These are phyloP conservation scores for Pampus argenteus DNA, from an alignment of 2,797 vertebrate genomes.

Conservation along the genomic window DNA sequence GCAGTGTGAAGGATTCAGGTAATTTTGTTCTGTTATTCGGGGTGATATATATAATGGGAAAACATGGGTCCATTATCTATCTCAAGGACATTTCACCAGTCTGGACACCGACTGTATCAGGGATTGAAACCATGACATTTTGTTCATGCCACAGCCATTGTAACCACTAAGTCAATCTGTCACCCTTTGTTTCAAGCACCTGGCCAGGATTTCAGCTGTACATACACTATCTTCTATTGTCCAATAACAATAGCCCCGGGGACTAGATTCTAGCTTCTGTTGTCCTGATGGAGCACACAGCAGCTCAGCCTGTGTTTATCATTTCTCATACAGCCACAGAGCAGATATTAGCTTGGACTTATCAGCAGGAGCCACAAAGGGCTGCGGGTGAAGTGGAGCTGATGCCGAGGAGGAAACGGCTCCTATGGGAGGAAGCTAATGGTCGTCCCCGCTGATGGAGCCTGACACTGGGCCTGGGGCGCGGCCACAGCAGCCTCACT, in stretches of 20 bases:
- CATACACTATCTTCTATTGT: constrained; percentile 34
- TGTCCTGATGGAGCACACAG: constrained; percentile 57
- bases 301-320: constrained; percentile 49
- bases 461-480: constrained; percentile 44
- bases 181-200: constrained; percentile 51
- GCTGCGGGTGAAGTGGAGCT: constrained; percentile 58
- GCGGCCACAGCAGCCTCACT: constrained; percentile 13
- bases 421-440: constrained; percentile 56
- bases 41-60: neutral
- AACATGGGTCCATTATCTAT: constrained; percentile 11
- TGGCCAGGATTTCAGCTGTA: constrained; percentile 35
- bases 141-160: constrained; percentile 31
- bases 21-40: neutral
- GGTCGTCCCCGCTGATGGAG: constrained; percentile 47
- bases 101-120: constrained; percentile 5
- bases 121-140: constrained; percentile 41
- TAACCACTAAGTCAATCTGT: constrained; percentile 32
- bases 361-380: constrained; percentile 72
- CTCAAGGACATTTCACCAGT: constrained; percentile 24
- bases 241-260: constrained; percentile 43
- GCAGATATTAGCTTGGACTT: constrained; percentile 67
- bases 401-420: constrained; percentile 27
- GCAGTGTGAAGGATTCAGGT: neutral
- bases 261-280: constrained; percentile 39
- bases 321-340: constrained; percentile 32